Base-by-base conservation (phyloP, 2,888 invertebrate species). In the Trypoxylon attenuatum region DNA sequence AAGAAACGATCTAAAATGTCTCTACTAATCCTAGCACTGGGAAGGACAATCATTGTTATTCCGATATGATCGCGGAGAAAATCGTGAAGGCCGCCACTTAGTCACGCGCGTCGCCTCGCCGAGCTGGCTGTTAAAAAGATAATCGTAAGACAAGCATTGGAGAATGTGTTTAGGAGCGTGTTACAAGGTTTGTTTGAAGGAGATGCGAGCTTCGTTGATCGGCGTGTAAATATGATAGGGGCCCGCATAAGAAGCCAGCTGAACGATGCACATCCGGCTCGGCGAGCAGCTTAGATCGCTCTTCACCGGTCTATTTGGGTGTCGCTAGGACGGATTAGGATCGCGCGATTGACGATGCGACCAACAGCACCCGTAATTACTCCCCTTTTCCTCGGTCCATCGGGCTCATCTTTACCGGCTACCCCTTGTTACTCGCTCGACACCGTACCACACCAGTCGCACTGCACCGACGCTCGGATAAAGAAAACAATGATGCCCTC, bases 321-420 rank as follows among this genome's bases (percentile, higher is more conserved):
- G n/a, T n/a, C n/a, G n/a, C n/a, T n/a, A 63, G 69, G 72, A 63
- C 72, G 69, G 64, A 77, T 73, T 69, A 71, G 66, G 69, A 66
- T 71, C 76, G 71, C 71, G 67, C 68, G 71, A 67, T 76, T 64
- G 73, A 50, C 47, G 72, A 74, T 77, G 71, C 65, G 56, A 55
- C 54, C 62, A 63, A 75, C 80, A 79, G 78, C 81, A 73, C 77
- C 82, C 77, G 62, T 83, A 83, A 84, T 84, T 84, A 82, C 81
- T 70, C 80, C 75, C 76, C 79, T 82, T n/a, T 81, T 79, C 78
- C 76, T 81, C 73, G 82, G 75, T 80, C 82, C 76, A 84, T 82
- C 78, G 77, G 73, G 25, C 25, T 52, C 63, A 57, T 58, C 45
- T 16, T 18, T 50, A 21, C 16, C 38, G 43, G 23, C 25, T 33